Conservation (phyloP, 2,797 vertebrate species). For the Labeo calbasu region DNA sequence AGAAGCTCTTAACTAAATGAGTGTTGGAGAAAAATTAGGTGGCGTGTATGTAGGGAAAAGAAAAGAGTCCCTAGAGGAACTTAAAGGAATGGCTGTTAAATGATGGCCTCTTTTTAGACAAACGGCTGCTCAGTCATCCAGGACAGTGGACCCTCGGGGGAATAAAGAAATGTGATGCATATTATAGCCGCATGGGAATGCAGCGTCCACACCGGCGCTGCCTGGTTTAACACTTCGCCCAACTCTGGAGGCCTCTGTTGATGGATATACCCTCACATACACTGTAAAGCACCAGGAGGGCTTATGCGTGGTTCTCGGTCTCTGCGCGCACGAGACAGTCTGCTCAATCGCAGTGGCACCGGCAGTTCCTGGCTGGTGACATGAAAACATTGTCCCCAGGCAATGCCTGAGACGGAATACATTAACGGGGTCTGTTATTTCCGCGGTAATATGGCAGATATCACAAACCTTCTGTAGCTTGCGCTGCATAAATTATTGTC, state of each 20-base stretch:
- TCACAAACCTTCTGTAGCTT: conserved; percentile 54
- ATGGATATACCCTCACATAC: conserved; percentile 46
- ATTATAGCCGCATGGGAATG: conserved; percentile 60
- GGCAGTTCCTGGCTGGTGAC: conserved; percentile 59
- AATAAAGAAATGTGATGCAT: conserved; percentile 65
- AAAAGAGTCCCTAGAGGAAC: conserved; percentile 59
- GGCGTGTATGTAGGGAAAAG: conserved; percentile 52
- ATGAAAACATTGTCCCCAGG: conserved; percentile 58
- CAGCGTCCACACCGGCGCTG: conserved; percentile 60
- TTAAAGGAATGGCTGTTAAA: conserved; percentile 67
- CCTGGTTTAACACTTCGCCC: conserved; percentile 59
- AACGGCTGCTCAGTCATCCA: conserved; percentile 73
- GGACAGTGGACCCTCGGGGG: conserved; percentile 68
- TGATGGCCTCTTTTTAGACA: conserved; percentile 73
- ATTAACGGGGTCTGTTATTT: conserved; percentile 57
- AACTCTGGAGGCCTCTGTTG: conserved; percentile 49
- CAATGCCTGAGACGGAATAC: conserved; percentile 54
- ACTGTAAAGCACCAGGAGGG: conserved; percentile 10
- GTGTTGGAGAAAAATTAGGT: conserved; percentile 54
- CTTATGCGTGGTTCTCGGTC: conserved; percentile 36
- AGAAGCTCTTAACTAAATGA: conserved; percentile 15
- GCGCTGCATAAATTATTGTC: conserved; percentile 54
- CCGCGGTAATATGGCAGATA: conserved; percentile 56
- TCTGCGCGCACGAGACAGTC: conserved; percentile 38
- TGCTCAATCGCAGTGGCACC: conserved; percentile 43